Base-by-base conservation (phyloP, 1,140 invertebrate species). In the Sitodiplosis mosellana region DNA sequence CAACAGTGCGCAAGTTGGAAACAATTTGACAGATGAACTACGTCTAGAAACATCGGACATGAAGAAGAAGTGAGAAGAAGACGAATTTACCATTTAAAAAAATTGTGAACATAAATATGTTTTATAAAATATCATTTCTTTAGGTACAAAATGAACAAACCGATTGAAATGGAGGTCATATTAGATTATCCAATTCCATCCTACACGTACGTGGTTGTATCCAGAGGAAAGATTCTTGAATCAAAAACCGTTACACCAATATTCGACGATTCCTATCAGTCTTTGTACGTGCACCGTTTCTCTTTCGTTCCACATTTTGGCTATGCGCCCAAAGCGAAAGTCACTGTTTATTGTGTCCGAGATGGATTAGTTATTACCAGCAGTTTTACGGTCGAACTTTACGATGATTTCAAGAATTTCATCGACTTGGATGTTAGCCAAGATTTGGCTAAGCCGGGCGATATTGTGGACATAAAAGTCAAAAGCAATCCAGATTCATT, bases 401-500 rank as follows among this genome's bases (percentile, higher is more conserved):
- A 78, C 20, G 84, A 83, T 21, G 65, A 79, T 5, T 48, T 77
- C 75, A 67, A 80, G 14, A 68, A 75, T 43, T 62, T 83, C 33
- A 69, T 71, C 58, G 54, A 76, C 2, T 71, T 66, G 33, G 70
- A 75, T 1, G 34, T 36, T 8, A 36, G 8, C 8, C 34, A 8
- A 10, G 66, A 71, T 14, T 69, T 78, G 64, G 76, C 76, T 1
- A 71, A 73, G 48, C 86, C 85, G 5, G 83, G 80, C 1, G 70
- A 76, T 33, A 72, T 76, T 33, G 75, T 91, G 6, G 76, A 83
- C 52, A 66, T 92, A 0, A 72, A 71, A 2, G 73, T 94, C 7
- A 73, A 72, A 34, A 77, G 88, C 1, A 83, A 81, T 57, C 84
- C 88, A 2, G 81, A 89, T 60, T 90, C 89, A 2, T 83, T 81